Base-by-base conservation (phyloP, 1,140 invertebrate species). In the Apis mellifera region DNA sequence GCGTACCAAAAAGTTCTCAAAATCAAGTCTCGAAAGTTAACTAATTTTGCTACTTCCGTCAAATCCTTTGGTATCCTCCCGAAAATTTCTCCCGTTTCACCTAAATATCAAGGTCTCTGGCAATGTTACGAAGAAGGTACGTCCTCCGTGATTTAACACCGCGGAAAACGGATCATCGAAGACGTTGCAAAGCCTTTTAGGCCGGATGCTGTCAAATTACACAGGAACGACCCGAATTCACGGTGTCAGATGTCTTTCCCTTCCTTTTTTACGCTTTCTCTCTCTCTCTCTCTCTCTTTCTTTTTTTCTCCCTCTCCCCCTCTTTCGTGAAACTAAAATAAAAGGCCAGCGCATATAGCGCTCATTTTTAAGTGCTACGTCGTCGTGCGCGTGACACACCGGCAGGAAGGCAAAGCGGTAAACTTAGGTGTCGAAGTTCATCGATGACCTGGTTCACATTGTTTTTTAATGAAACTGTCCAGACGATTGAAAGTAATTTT, bases 201-300 rank as follows among this genome's bases (percentile, higher is more conserved):
- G 59, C 65, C 26, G 75, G 65, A 42, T 64, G 68, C 86, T 87
- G 86, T 87, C 82, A 80, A 87, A 86, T 87, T 87, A 87, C 62
- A 32, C 59, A 57, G 81, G 78, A 48, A 75, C 77, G 76, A 87
- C 84, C 86, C 73, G 77, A 57, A 87, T 87, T 80, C 76, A 68
- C 69, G 32, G 68, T 80, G 78, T 64, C 19, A 32, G 55, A 59
- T 52, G 62, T 17, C 19, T 32, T 26, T 17, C n/a, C 11, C 11
- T 1, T 11, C 8, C 19, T 11, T 65, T 75, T 55, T 32, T 42
- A 42, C 32, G 32, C 32, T 32, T 32, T 32, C 4, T 32, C 32
- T 32, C 32, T 32, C 4, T 32, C 32, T 32, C 4, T 54, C 13
- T 54, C 13, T 54, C 52, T 54, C 1, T 54, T 5, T 54, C 52